Percentiles rank a stretch among this genome's conserved stretches.
Conservation (phyloP, 2,888 invertebrate species). For the Ophion costatus region DNA sequence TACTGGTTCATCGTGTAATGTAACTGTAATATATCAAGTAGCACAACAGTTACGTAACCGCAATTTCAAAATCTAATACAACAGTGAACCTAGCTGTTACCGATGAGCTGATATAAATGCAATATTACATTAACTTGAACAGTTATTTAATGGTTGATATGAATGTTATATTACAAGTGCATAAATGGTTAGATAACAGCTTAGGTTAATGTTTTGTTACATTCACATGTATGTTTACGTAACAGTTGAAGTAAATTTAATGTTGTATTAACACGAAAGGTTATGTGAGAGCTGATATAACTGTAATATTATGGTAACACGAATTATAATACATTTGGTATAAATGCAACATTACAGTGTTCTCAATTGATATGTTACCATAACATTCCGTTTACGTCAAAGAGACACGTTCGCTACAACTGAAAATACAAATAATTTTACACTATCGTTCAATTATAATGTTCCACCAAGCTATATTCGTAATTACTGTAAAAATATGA, state of each 20-base stretch:
- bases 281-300: too few species aligned
- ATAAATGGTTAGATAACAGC: slow-evolving; percentile 17
- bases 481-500: neutral
- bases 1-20: slow-evolving; percentile 17
- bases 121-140: slow-evolving; percentile 21
- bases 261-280: slow-evolving; percentile 14
- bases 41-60: slow-evolving; percentile 18
- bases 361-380: too few species aligned
- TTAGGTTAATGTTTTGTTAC: slow-evolving; percentile 19
- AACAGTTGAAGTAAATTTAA: slow-evolving; percentile 22
- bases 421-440: too few species aligned
- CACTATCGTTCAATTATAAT: too few species aligned
- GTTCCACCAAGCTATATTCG: too few species aligned
- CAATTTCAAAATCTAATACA: slow-evolving; percentile 28
- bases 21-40: slow-evolving; percentile 15
- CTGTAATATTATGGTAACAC: too few species aligned
- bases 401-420: too few species aligned
- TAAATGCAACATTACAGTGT: too few species aligned
- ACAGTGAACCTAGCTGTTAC: slow-evolving; percentile 27
- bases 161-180: slow-evolving; percentile 19
- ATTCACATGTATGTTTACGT: slow-evolving; percentile 17
- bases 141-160: slow-evolving; percentile 17
- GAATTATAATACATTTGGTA: too few species aligned
- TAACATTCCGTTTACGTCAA: too few species aligned
- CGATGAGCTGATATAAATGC: slow-evolving; percentile 21